A percentile compares a stretch with the other conserved stretches of the same genome.
Evolutionary conservation across 2,113 vertebrate genomes (phyloP).

Genomic region (Corynorhinus townsendii): DNA sequence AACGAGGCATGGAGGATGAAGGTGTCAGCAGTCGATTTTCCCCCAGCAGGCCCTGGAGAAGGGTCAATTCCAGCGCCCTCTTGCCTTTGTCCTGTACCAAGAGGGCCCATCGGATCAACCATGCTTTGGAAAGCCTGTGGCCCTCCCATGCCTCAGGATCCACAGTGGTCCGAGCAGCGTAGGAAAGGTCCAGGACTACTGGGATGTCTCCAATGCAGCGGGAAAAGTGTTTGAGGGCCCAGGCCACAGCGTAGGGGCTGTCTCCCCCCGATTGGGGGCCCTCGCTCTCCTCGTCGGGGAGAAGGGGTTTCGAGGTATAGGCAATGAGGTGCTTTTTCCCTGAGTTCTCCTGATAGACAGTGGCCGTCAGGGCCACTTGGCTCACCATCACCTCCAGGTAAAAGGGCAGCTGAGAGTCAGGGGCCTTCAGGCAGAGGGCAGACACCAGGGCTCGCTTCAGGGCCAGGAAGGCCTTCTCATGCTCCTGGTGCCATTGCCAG

Average conservation of each 20-base stretch:
- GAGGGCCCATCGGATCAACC: slow-evolving; percentile 68
- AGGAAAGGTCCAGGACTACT: slow-evolving; percentile 58
- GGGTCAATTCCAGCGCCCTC: slow-evolving; percentile 53
- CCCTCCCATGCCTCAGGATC: not conserved
- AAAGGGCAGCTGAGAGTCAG: slow-evolving; percentile 64
- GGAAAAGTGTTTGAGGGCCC: slow-evolving; percentile 71
- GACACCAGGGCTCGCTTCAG: slow-evolving; percentile 70
- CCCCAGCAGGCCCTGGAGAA: slow-evolving; percentile 60
- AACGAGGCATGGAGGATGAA: not conserved
- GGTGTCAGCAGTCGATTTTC: slow-evolving; percentile 52
- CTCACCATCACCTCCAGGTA: slow-evolving; percentile 65
- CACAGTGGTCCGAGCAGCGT: slow-evolving; percentile 32
- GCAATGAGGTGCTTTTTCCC: slow-evolving; percentile 61
- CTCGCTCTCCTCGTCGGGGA: slow-evolving; percentile 49
- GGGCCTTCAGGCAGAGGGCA: slow-evolving; percentile 51
- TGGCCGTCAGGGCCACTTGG: slow-evolving; percentile 59
- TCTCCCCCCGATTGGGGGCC: slow-evolving; percentile 65
- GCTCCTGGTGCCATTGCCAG: slow-evolving; percentile 67
- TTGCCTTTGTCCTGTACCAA: slow-evolving; percentile 70
- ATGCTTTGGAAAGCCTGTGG: slow-evolving; percentile 18
- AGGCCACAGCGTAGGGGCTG: slow-evolving; percentile 64
- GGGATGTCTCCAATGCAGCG: slow-evolving; percentile 62
- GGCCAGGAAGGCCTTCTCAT: slow-evolving; percentile 60
- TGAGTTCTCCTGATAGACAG: slow-evolving; percentile 62
- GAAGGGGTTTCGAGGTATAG: slow-evolving; percentile 71